A percentile compares a stretch with the other conserved stretches of the same genome.
Evolutionary conservation across 2,888 invertebrate species (phyloP).

Genomic region (Drosophila bunnanda): DNA sequence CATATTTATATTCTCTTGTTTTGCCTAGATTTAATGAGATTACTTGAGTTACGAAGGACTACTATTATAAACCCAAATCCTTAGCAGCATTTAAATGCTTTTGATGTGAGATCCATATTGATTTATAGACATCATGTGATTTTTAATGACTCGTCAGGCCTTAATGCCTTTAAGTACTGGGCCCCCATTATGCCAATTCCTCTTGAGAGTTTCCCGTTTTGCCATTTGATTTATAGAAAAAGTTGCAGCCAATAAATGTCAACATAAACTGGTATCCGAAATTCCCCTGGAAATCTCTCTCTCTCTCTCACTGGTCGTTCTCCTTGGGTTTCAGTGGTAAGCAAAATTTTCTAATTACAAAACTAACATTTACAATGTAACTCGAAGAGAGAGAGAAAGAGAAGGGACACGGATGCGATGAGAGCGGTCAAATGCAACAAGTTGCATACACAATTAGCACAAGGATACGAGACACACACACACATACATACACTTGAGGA

Average conservation of each 20-base stretch:
- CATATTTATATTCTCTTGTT: too few relatives aligned
- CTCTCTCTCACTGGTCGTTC: background rate
- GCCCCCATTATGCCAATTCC: background rate
- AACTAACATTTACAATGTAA: conserved; percentile 80
- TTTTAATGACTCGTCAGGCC: conserved; percentile 54
- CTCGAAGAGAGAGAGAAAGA: conserved; percentile 62
- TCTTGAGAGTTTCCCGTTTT: conserved; percentile 22
- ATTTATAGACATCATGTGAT: conserved; percentile 61
- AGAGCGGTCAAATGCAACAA: conserved; percentile 68
- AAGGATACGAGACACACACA: conserved; percentile 44
- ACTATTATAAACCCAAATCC: too few relatives aligned
- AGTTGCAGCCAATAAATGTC: conserved; percentile 78
- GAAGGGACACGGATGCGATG: conserved; percentile 28
- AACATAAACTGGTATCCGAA: conserved; percentile 44
- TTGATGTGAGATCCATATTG: conserved; percentile 33
- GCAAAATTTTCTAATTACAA: conserved; percentile 78
- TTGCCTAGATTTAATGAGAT: too few relatives aligned
- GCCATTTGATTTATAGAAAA: conserved; percentile 71
- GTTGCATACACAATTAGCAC: conserved; percentile 80
- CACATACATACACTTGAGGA: conserved; percentile 4
- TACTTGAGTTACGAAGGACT: too few relatives aligned
- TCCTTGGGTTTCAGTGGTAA: conserved; percentile 54
- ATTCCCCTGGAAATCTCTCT: background rate
- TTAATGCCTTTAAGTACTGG: conserved; percentile 49
- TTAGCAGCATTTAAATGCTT: too few relatives aligned